Conservation (phyloP, 2,797 vertebrate species). For the Capromys pilorides region DNA sequence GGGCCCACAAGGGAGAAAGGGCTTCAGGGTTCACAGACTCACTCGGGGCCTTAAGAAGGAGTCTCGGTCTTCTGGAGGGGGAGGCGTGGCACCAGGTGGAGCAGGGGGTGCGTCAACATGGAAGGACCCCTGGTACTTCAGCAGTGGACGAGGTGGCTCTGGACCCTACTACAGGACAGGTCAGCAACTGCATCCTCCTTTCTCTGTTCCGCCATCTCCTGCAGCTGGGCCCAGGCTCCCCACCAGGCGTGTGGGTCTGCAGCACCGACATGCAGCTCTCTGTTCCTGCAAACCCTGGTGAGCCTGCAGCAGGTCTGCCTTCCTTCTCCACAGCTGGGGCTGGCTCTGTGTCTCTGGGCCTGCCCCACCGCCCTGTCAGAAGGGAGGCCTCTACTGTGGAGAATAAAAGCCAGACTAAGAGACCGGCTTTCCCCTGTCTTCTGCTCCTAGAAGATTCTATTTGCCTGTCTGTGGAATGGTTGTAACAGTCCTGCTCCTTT, state of each 20-base stretch:
- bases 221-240: conserved; percentile 93
- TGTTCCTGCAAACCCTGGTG: conserved; percentile 88
- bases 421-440: background rate
- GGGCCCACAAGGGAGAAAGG: background rate
- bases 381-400: background rate
- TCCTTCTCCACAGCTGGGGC: rapidly evolving
- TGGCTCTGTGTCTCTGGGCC: background rate
- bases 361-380: background rate
- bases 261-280: conserved; percentile 95
- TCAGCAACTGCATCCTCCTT: background rate
- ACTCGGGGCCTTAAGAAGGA: background rate
- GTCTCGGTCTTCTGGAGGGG: background rate
- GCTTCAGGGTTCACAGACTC: background rate
- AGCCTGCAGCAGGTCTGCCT: conserved; percentile 12
- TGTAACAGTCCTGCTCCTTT: background rate
- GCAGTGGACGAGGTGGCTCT: background rate
- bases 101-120: rapidly evolving
- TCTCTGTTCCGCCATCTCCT: background rate
- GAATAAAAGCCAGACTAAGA: background rate
- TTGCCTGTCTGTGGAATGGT: background rate
- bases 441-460: background rate
- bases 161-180: background rate
- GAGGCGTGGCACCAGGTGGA: background rate
- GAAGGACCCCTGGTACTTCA: background rate
- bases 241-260: conserved; percentile 96